phyloP scores from a whole-genome alignment of 30 jellyfish, hydroid and myxozoan genomes.

The Pelagia noctiluca region DNA sequence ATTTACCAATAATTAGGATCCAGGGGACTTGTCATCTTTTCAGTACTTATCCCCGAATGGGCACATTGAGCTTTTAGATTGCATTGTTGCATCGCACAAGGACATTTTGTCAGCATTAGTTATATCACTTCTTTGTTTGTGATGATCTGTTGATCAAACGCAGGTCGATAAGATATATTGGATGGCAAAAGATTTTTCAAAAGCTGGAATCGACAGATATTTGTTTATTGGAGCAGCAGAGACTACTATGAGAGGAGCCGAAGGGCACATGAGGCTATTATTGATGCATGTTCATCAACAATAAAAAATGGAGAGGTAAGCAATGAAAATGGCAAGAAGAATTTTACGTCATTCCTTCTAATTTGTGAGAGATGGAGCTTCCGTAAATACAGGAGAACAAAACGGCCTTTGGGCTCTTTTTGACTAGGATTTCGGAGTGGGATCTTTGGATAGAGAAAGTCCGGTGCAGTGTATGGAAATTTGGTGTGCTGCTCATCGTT shows the following conservation, averaged over 20 bases:
- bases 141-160: slow-evolving; percentile 15
- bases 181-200: background rate
- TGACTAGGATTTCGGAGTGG: slow-evolving; percentile 18
- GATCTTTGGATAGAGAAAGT: slow-evolving; percentile 9
- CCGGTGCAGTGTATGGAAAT: slow-evolving; percentile 8
- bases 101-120: slow-evolving; percentile 19
- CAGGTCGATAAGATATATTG: slow-evolving; percentile 6
- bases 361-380: slow-evolving; percentile 30
- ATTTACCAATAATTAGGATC: too few relatives aligned
- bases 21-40: too few relatives aligned
- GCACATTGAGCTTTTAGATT: too few relatives aligned
- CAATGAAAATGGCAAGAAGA: slow-evolving; percentile 8
- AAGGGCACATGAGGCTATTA: slow-evolving; percentile 16
- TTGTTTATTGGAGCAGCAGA: too few relatives aligned
- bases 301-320: background rate
- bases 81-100: slow-evolving; percentile 22
- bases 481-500: slow-evolving; percentile 34
- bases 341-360: slow-evolving; percentile 18
- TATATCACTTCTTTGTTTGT: slow-evolving; percentile 22
- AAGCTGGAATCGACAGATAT: too few relatives aligned
- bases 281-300: slow-evolving; percentile 23
- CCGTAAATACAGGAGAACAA: slow-evolving; percentile 28
- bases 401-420: slow-evolving; percentile 32
- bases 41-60: too few relatives aligned
- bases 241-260: too few relatives aligned